These are phyloP conservation scores for Caenorhabditis auriculariae DNA, from an alignment of 2,888 invertebrate genomes.

Conservation along the genomic window DNA sequence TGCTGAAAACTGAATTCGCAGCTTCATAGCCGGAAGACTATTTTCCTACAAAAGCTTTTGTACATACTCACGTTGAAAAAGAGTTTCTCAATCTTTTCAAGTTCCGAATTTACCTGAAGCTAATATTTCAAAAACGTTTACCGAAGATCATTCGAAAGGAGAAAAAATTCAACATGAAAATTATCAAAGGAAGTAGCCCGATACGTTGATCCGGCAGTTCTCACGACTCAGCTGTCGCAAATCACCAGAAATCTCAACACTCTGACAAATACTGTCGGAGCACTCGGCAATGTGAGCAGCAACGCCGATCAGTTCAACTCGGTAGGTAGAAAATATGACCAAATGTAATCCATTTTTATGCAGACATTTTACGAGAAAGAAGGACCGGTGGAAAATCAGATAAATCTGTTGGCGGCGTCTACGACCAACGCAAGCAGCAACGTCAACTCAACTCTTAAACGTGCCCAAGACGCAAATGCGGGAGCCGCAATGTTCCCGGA, in stretches of 20 bases:
- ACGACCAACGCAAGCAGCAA: too few relatives aligned
- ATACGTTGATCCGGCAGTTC: constrained; percentile 1
- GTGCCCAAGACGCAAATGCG: constrained; percentile 6
- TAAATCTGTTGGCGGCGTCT: constrained; percentile 1
- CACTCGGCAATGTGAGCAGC: not conserved
- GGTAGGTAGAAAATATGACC: not conserved
- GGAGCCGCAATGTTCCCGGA: too few relatives aligned
- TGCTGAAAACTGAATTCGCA: too few relatives aligned
- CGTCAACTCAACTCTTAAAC: constrained; percentile 2
- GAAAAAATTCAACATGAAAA: not conserved
- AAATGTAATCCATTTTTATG: not conserved
- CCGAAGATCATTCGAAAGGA: not conserved
- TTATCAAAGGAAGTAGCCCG: constrained; percentile 12
- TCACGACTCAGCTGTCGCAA: not conserved
- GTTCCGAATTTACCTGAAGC: too few relatives aligned
- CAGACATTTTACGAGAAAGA: constrained; percentile 7
- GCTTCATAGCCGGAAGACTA: too few relatives aligned
- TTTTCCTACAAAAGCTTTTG: too few relatives aligned
- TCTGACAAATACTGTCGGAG: constrained; percentile 3
- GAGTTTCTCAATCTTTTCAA: too few relatives aligned
- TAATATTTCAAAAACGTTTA: too few relatives aligned
- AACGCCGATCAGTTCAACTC: constrained; percentile 1
- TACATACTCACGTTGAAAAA: too few relatives aligned
- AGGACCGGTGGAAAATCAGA: not conserved
- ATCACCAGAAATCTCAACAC: not conserved